Conservation (phyloP, 2,797 vertebrate genomes). For the Mycteria americana region DNA sequence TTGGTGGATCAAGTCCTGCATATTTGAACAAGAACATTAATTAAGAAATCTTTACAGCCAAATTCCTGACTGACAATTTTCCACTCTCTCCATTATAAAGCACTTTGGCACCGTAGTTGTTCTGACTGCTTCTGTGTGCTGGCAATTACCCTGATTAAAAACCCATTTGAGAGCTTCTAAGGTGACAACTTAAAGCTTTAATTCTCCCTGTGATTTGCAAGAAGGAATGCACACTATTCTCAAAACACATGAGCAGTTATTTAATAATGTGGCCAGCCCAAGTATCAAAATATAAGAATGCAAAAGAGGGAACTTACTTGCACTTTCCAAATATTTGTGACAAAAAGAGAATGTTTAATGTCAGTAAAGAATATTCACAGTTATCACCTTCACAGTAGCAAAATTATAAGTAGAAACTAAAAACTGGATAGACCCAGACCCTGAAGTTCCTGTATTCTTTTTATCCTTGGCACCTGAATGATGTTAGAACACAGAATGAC, state of each 20-base stretch:
- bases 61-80: background rate
- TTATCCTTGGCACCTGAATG: background rate
- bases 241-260: background rate
- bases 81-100: background rate
- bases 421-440: background rate
- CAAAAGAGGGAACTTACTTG: background rate
- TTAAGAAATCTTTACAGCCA: background rate
- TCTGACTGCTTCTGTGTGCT: background rate
- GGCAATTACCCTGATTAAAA: slow-evolving; percentile 45
- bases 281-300: background rate
- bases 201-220: background rate
- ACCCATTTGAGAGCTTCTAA: background rate
- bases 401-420: background rate
- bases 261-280: background rate
- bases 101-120: background rate
- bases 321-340: background rate
- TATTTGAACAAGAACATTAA: background rate
- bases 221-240: background rate
- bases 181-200: background rate
- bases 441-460: background rate
- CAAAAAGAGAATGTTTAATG: background rate
- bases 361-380: background rate
- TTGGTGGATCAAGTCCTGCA: background rate
- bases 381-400: background rate
- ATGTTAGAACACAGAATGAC: background rate